A percentile compares a stretch with the other conserved stretches of the same genome.
These are phyloP conservation scores for Ammospiza nelsoni DNA, from an alignment of 2,113 vertebrate species.

Conservation along the genomic window DNA sequence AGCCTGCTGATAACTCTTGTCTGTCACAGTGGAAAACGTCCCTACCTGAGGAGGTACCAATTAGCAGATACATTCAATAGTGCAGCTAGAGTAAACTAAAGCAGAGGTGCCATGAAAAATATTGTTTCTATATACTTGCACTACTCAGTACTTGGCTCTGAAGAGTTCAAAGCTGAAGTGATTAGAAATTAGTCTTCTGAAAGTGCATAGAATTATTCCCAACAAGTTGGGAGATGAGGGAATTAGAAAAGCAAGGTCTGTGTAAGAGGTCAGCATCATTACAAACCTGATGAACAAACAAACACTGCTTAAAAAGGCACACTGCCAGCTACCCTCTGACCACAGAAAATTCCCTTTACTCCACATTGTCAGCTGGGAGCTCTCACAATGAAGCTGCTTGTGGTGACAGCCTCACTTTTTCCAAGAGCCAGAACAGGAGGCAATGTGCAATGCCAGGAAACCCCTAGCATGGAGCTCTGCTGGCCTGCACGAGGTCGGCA, in stretches of 20 bases:
- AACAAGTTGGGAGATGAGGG: neutral
- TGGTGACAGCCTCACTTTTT: neutral
- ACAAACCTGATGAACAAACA: neutral
- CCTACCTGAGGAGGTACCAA: neutral
- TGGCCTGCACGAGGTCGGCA: neutral
- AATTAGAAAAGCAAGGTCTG: neutral
- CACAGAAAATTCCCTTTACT: neutral
- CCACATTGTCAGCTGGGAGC: neutral
- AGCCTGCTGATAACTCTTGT: neutral
- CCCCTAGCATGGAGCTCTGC: fast-evolving
- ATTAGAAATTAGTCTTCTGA: neutral
- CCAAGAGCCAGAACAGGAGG: neutral
- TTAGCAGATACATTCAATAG: neutral
- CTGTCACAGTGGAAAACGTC: neutral
- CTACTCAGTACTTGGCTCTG: neutral
- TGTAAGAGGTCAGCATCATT: neutral
- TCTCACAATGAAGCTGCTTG: neutral
- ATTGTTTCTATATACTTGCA: neutral
- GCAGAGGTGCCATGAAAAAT: neutral
- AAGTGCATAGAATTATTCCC: neutral
- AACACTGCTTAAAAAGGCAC: neutral
- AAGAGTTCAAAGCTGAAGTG: neutral
- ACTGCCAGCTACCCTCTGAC: neutral
- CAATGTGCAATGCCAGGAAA: neutral
- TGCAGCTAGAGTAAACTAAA: neutral